Conservation (phyloP, 1,140 invertebrate genomes). For the Drosophila parabipectinata region DNA sequence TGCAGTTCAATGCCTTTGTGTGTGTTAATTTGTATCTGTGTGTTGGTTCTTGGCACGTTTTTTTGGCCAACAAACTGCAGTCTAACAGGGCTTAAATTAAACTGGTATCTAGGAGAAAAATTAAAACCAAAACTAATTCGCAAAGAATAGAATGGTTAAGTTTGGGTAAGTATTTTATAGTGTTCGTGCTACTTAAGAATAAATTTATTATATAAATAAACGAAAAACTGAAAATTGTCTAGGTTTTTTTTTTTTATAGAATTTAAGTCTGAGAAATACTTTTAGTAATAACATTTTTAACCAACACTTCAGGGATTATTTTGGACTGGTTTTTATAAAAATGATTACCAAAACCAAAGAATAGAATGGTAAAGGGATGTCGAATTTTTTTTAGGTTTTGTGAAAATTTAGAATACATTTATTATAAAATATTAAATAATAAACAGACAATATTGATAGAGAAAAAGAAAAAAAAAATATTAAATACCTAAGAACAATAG, state of each 20-base stretch:
- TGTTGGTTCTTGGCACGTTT: constrained; percentile 39
- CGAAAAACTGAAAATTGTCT: too few species aligned
- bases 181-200: background rate
- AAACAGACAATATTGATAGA: too few species aligned
- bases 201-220: background rate
- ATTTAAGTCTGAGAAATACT: too few species aligned
- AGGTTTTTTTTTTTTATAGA: too few species aligned
- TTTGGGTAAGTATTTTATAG: background rate
- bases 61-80: constrained; percentile 34
- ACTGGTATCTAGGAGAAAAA: background rate
- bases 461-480: too few species aligned
- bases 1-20: constrained; percentile 21
- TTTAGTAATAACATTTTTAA: too few species aligned
- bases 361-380: background rate
- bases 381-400: too few species aligned
- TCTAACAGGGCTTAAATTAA: constrained; percentile 24
- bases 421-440: too few species aligned
- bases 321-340: background rate
- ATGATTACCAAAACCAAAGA: constrained; percentile 8
- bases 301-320: constrained; percentile 2
- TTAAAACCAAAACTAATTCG: constrained; percentile 1
- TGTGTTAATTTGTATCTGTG: constrained; percentile 28
- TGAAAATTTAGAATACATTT: background rate
- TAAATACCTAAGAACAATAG: too few species aligned
- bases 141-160: constrained; percentile 10